phyloP scores from a whole-genome alignment of 1,140 invertebrate genomes.

The Pararge aegeria region DNA sequence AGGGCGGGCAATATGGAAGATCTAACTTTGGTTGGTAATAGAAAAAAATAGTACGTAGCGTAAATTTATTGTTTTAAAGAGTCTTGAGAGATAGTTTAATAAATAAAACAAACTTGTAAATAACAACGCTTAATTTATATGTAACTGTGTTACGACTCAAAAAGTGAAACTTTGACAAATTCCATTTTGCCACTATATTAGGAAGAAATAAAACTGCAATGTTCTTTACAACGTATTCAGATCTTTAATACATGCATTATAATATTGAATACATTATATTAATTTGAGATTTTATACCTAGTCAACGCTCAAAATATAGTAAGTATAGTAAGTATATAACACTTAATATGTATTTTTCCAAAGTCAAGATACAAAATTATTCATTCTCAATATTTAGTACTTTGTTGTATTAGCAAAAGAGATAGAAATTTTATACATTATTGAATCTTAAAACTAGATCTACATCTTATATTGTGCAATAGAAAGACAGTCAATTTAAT shows the following conservation, averaged over 20 bases:
- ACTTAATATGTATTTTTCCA: conserved; percentile 28
- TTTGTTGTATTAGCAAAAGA: conserved; percentile 22
- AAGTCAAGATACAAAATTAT: conserved; percentile 29
- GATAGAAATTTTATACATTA: conserved; percentile 26
- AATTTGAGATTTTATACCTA: conserved; percentile 38
- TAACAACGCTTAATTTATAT: too few species aligned
- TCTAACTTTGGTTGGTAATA: too few species aligned
- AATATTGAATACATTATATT: background rate
- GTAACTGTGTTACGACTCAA: too few species aligned
- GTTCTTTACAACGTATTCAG: conserved; percentile 29
- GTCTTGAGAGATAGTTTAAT: too few species aligned
- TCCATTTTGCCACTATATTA: background rate
- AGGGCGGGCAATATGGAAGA: too few species aligned
- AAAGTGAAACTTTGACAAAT: background rate
- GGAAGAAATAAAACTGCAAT: conserved; percentile 2
- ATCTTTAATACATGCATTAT: conserved; percentile 32
- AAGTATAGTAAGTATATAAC: conserved; percentile 15
- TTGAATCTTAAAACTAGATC: conserved; percentile 11
- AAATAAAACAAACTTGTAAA: too few species aligned
- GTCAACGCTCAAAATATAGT: conserved; percentile 33
- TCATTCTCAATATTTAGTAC: conserved; percentile 16
- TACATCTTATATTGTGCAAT: conserved; percentile 21
- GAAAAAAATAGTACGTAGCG: too few species aligned
- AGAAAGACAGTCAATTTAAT: conserved; percentile 20
- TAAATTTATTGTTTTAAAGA: too few species aligned